Evolutionary conservation across 2,113 vertebrate species (phyloP), one percentile per base, ranked within the genome.

Genomic region (Sylvilagus bachmani): DNA sequence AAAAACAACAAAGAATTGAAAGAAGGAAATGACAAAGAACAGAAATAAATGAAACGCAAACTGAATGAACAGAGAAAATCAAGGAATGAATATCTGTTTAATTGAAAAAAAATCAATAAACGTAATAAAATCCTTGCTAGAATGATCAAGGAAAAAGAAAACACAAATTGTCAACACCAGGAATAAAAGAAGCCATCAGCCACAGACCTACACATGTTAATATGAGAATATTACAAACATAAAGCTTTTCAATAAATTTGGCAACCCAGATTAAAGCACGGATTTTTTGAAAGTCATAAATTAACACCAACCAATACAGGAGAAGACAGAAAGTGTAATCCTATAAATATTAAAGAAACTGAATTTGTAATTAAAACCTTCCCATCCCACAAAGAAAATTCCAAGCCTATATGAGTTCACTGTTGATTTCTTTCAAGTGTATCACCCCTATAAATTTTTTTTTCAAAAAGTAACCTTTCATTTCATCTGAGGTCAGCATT

Each of bases 331-430:
- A 78, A 64, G 31, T n/a, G 5, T 38, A 85, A 10, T 79, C 31
- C 27, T 38, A 53, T n/a, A 77, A 62, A 84, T 13, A 70, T 61
- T 69, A 70, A 61, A 85, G 19, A 89, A 84, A 78, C 13, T n/a
- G 12, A n/a, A 36, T 62, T 70, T 53, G 4, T 84, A 33, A 89
- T 70, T 77, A 84, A 69, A 83, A 89, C 62, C 6, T 71, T 36
- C 70, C 62, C 6, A 71, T 36, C 70, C 62, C 33, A 84, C 12
- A 29, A 53, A 66, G 85, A 88, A 66, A 89, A 93, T 55, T 93
- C 10, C 16, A 83, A 49, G n/a, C 12, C 69, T 49, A 69, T 27
- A 83, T 89, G 19, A 78, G 22, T 69, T 83, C 4, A 44, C 7
- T 44, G 27, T 33, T 74, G 14, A 89, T 36, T 67, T 77, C 70